Evolutionary conservation across 2,797 vertebrate species (phyloP).

Genomic region (Macroramphosus scolopax): DNA sequence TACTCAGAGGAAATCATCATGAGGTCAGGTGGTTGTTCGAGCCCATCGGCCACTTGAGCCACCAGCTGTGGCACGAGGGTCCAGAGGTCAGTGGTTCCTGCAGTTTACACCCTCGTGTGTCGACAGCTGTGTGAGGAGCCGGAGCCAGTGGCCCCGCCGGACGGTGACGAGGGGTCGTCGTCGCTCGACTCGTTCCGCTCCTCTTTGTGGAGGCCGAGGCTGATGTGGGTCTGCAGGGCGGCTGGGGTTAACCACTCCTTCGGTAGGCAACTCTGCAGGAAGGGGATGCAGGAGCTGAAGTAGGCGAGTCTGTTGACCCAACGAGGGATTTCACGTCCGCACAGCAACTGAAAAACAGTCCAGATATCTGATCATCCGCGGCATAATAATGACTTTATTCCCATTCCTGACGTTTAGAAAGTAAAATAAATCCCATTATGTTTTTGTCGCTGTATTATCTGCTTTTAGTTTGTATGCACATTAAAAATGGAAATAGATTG

Average conservation of each 20-base stretch:
- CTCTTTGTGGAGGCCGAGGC: constrained; percentile 88
- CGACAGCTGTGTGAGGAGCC: constrained; percentile 85
- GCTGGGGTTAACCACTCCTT: constrained; percentile 94
- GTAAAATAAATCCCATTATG: too few relatives aligned
- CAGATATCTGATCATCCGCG: neutral
- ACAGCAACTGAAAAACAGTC: constrained; percentile 80
- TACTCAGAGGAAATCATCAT: constrained; percentile 53
- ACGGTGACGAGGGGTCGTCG: constrained; percentile 83
- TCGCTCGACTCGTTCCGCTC: constrained; percentile 83
- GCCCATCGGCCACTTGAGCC: constrained; percentile 51
- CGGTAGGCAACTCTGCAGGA: constrained; percentile 93
- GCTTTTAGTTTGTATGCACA: too few relatives aligned
- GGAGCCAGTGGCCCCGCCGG: constrained; percentile 68
- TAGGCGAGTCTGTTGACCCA: constrained; percentile 96
- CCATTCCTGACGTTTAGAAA: too few relatives aligned
- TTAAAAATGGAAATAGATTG: too few relatives aligned
- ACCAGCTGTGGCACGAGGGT: constrained; percentile 36
- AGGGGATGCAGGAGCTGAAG: constrained; percentile 94
- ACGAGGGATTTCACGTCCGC: constrained; percentile 89
- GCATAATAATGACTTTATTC: too few relatives aligned
- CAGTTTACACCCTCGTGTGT: constrained; percentile 85
- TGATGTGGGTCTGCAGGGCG: constrained; percentile 93
- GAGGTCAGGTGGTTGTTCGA: constrained; percentile 76
- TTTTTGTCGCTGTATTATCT: too few relatives aligned
- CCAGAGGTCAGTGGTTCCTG: constrained; percentile 36